Conservation (phyloP, 2,113 vertebrate genomes). For the Malaclemys terrapin region DNA sequence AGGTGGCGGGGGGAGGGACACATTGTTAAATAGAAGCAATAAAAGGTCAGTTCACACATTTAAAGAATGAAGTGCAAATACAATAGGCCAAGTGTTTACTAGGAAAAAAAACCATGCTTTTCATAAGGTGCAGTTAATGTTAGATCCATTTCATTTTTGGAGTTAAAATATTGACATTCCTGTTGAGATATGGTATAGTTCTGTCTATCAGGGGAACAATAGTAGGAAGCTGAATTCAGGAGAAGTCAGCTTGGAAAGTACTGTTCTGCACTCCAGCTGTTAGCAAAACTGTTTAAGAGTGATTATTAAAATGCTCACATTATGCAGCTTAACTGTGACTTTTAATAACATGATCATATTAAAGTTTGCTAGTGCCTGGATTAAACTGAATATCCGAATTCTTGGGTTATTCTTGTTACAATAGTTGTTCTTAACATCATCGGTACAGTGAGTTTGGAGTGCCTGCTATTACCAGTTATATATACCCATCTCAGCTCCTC, state of each 20-base stretch:
- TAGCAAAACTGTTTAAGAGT: not conserved
- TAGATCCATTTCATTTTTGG: not conserved
- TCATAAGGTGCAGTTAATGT: not conserved
- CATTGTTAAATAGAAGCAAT: not conserved
- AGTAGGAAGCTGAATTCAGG: not conserved
- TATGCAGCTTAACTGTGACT: not conserved
- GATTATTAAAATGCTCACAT: not conserved
- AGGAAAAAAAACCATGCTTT: fast-evolving
- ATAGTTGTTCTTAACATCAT: not conserved
- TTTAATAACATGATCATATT: not conserved
- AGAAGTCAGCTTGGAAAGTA: not conserved
- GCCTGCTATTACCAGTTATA: no score
- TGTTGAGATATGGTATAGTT: not conserved
- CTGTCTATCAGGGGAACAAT: not conserved
- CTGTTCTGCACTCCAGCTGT: not conserved
- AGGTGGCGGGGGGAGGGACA: not conserved
- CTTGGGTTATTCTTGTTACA: not conserved
- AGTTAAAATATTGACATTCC: not conserved
- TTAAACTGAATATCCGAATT: not conserved
- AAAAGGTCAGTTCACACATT: not conserved
- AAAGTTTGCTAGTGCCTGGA: not conserved
- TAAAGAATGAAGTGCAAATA: not conserved
- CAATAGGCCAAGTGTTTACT: not conserved
- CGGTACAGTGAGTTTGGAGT: not conserved
- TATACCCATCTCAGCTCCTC: no score